These are phyloP conservation scores for Drosophila neotestacea DNA, from an alignment of 2,888 invertebrate genomes.

Conservation along the genomic window DNA sequence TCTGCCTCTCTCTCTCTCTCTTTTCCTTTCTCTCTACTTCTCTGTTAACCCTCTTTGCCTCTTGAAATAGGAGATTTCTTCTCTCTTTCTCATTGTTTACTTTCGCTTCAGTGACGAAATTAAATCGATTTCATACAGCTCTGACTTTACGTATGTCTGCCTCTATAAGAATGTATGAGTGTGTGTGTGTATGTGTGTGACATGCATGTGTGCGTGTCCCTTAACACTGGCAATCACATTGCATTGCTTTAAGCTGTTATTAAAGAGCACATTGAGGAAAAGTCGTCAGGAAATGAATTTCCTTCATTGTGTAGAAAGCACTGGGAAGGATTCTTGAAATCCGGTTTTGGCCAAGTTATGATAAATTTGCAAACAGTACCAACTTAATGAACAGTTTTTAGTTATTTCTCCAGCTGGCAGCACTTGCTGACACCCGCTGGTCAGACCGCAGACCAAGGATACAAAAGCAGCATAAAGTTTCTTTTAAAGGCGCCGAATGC, in stretches of 20 bases:
- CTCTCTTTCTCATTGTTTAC: conserved; percentile 53
- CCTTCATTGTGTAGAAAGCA: conserved; percentile 21
- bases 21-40: not conserved
- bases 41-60: not conserved
- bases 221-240: conserved; percentile 7
- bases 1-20: not conserved
- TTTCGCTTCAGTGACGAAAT: conserved; percentile 70
- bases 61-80: not conserved
- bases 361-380: conserved; percentile 74
- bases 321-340: conserved; percentile 46
- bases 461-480: conserved; percentile 14
- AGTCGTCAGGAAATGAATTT: conserved; percentile 19
- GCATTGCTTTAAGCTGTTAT: conserved; percentile 39
- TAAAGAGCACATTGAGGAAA: conserved; percentile 34
- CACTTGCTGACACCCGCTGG: conserved; percentile 47
- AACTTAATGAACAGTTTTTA: conserved; percentile 77
- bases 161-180: not conserved
- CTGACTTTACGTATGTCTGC: conserved; percentile 32
- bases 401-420: conserved; percentile 45
- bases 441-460: conserved; percentile 44
- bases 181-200: not conserved
- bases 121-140: conserved; percentile 66
- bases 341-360: conserved; percentile 63
- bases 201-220: not conserved
- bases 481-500: not conserved